Conservation (phyloP, 2,113 vertebrate genomes). For the Thamnaconus septentrionalis region DNA sequence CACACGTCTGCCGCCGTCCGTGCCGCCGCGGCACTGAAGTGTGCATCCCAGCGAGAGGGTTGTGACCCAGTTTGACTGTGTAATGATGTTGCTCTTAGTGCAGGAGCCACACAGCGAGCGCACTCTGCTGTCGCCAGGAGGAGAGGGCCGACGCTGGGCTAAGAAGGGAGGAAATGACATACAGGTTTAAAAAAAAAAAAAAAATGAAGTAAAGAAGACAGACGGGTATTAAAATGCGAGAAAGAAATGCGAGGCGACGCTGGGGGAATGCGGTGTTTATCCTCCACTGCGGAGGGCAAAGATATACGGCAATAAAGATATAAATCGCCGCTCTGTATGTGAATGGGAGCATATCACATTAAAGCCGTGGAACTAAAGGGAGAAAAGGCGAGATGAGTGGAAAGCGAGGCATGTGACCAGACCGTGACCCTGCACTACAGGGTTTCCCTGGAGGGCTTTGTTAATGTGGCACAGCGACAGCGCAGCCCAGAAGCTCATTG, state of each 20-base stretch:
- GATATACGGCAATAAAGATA: conserved; percentile 3
- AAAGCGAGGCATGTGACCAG: conserved; percentile 66
- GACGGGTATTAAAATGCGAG: background rate
- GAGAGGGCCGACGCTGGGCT: background rate
- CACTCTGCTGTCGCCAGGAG: conserved; percentile 30
- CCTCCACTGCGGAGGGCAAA: background rate
- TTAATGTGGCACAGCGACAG: conserved; percentile 66
- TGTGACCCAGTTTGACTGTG: conserved; percentile 67
- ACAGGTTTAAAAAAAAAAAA: conserved; percentile 7
- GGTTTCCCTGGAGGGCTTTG: conserved; percentile 66
- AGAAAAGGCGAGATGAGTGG: conserved; percentile 41
- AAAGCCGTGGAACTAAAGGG: conserved; percentile 30
- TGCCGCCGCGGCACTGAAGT: conserved; percentile 28
- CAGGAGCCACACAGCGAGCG: conserved; percentile 27
- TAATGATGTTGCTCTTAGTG: conserved; percentile 39
- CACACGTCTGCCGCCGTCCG: conserved; percentile 32
- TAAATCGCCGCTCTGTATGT: conserved; percentile 16
- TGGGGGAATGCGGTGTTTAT: background rate
- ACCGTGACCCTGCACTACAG: conserved; percentile 60
- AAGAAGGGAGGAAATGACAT: background rate
- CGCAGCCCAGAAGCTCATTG: conserved; percentile 56
- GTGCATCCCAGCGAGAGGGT: conserved; percentile 50
- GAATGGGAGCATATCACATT: conserved; percentile 38
- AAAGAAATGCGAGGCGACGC: background rate
- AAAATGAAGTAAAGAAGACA: background rate